These are phyloP conservation scores for Lacanobia wlatinum DNA, from an alignment of 2,888 invertebrate species.

Conservation along the genomic window DNA sequence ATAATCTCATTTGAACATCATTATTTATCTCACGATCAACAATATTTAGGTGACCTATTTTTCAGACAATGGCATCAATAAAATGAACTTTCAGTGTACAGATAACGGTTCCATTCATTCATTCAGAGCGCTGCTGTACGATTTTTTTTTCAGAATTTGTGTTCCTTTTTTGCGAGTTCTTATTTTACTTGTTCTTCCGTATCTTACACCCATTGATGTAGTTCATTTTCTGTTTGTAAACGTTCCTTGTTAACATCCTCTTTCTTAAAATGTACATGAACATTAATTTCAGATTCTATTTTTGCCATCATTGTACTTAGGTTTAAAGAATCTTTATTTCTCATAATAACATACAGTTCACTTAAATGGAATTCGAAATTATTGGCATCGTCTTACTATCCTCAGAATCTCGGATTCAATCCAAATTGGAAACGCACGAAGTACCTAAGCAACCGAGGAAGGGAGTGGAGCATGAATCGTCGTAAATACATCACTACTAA, in stretches of 20 bases:
- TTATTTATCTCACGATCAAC: constrained; percentile 26
- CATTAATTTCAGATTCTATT: not conserved
- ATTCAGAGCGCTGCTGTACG: constrained; percentile 26
- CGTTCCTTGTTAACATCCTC: constrained; percentile 4
- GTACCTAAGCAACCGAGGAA: constrained; percentile 9
- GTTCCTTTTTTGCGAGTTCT: constrained; percentile 20
- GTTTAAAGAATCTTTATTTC: too few species aligned
- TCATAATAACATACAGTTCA: too few species aligned
- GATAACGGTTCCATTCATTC: constrained; percentile 52
- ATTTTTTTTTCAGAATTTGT: constrained; percentile 4
- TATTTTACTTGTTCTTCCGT: constrained; percentile 44
- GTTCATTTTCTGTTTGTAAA: constrained; percentile 31
- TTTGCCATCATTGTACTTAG: not conserved
- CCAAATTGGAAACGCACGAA: constrained; percentile 27
- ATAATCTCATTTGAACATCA: constrained; percentile 22
- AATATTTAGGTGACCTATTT: constrained; percentile 50
- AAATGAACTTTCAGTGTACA: constrained; percentile 49
- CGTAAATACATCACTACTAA: constrained; percentile 57
- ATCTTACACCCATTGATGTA: constrained; percentile 35
- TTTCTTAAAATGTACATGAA: constrained; percentile 11
- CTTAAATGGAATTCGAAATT: not conserved
- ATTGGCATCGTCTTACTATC: not conserved
- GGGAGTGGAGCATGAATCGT: constrained; percentile 14
- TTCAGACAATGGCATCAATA: constrained; percentile 52
- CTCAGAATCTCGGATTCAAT: constrained; percentile 2